These are phyloP conservation scores for Oedothorax gibbosus DNA, from an alignment of 1,140 invertebrate genomes.

Conservation along the genomic window DNA sequence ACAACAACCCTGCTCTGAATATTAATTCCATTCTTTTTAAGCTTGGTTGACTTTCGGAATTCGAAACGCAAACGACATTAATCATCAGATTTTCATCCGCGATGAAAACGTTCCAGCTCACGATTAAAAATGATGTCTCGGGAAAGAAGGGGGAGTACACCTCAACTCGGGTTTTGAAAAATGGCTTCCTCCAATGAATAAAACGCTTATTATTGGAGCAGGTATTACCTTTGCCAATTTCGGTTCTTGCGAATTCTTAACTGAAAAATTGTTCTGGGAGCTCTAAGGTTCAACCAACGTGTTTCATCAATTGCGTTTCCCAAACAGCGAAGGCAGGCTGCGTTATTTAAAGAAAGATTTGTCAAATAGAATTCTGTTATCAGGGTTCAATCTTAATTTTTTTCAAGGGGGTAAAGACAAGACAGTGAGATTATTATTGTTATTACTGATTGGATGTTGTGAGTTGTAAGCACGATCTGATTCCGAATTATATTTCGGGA, in stretches of 20 bases:
- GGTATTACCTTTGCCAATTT: conserved; percentile 10
- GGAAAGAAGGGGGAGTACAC: conserved; percentile 11
- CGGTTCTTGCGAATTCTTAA: conserved; percentile 30
- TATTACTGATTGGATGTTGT: too few species aligned
- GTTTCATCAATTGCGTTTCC: conserved; percentile 20
- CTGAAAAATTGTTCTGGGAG: conserved; percentile 13
- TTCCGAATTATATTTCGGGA: too few species aligned
- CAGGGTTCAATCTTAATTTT: too few species aligned
- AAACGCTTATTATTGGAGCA: conserved; percentile 34
- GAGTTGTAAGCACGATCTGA: too few species aligned
- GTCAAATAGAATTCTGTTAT: too few species aligned
- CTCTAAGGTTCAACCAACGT: conserved; percentile 9
- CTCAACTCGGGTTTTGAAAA: background rate
- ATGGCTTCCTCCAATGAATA: conserved; percentile 20
- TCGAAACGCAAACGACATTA: conserved; percentile 9
- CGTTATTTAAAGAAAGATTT: conserved; percentile 2
- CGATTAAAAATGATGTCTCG: background rate
- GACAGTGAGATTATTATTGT: too few species aligned
- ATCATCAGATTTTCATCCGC: conserved; percentile 21
- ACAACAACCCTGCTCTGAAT: background rate
- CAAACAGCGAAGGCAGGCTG: background rate
- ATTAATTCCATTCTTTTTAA: conserved; percentile 17
- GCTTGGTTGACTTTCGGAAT: background rate
- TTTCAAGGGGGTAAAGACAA: too few species aligned
- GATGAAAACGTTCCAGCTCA: conserved; percentile 31